These are phyloP conservation scores for Aythya baeri DNA, from an alignment of 2,113 vertebrate genomes.

Conservation along the genomic window DNA sequence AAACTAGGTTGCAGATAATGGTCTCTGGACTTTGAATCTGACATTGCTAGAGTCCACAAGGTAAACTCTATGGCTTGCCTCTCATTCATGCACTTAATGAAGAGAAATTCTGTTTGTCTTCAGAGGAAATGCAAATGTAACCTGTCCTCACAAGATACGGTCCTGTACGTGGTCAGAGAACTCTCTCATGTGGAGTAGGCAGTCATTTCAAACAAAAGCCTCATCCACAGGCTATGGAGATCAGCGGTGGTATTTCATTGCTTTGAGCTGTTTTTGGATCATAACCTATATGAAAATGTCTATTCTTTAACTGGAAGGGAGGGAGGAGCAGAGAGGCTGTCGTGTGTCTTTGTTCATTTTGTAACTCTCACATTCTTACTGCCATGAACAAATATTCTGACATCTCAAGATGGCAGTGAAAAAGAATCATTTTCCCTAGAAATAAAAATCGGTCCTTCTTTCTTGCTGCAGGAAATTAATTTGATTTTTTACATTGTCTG, in stretches of 20 bases:
- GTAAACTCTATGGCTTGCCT: not conserved
- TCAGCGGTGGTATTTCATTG: not conserved
- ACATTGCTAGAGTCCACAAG: no score
- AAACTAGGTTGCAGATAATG: not conserved
- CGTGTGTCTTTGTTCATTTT: not conserved
- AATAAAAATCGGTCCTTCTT: not conserved
- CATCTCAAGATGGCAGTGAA: not conserved
- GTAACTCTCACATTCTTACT: not conserved
- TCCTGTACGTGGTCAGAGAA: not conserved
- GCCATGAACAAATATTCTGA: not conserved
- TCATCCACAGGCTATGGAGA: not conserved
- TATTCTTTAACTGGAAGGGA: not conserved
- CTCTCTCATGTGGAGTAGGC: not conserved
- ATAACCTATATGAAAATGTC: not conserved
- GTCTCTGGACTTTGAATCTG: not conserved
- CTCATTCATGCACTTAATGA: not conserved
- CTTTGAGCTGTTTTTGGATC: not conserved
- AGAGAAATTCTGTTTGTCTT: not conserved
- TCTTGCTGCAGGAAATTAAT: not conserved
- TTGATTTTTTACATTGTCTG: not conserved
- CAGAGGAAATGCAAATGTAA: not conserved
- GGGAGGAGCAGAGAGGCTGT: not conserved
- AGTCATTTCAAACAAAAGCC: not conserved
- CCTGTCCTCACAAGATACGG: not conserved
- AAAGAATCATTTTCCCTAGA: not conserved